phyloP scores from a whole-genome alignment of 2,113 vertebrate genomes.

The Planiliza haematocheilus region DNA sequence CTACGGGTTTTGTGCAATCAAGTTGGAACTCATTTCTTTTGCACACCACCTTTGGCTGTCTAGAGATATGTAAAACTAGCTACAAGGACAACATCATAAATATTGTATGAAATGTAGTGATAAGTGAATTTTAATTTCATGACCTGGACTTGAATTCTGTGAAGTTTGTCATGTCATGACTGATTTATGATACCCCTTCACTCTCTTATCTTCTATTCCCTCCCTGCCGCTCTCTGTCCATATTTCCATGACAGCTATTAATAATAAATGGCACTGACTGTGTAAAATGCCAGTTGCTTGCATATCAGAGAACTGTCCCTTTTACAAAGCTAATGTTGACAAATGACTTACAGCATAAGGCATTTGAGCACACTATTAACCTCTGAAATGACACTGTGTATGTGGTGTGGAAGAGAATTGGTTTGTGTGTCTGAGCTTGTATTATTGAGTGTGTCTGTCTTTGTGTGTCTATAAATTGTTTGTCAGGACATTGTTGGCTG shows the following conservation, averaged over 20 bases:
- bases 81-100: neutral
- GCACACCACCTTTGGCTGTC: constrained; percentile 4
- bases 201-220: neutral
- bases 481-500: constrained; percentile 13
- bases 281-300: constrained; percentile 72
- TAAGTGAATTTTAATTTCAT: constrained; percentile 31
- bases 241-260: constrained; percentile 67
- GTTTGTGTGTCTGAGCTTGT: neutral
- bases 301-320: constrained; percentile 67
- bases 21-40: neutral
- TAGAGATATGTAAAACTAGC: neutral
- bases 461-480: constrained; percentile 34
- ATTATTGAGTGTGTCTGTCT: neutral
- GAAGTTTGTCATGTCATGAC: constrained; percentile 29
- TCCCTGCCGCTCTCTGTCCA: constrained; percentile 13
- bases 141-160: constrained; percentile 4
- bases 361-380: constrained; percentile 66
- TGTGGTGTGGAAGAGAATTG: constrained; percentile 5
- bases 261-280: constrained; percentile 73
- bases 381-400: constrained; percentile 58
- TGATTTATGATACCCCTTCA: constrained; percentile 47
- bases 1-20: neutral
- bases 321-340: constrained; percentile 72
- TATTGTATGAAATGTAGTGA: neutral
- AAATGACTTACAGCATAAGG: constrained; percentile 67